Percentiles rank a stretch among this genome's conserved stretches.
Conservation (phyloP, 2,113 vertebrate species). For the Lutjanus erythropterus region DNA sequence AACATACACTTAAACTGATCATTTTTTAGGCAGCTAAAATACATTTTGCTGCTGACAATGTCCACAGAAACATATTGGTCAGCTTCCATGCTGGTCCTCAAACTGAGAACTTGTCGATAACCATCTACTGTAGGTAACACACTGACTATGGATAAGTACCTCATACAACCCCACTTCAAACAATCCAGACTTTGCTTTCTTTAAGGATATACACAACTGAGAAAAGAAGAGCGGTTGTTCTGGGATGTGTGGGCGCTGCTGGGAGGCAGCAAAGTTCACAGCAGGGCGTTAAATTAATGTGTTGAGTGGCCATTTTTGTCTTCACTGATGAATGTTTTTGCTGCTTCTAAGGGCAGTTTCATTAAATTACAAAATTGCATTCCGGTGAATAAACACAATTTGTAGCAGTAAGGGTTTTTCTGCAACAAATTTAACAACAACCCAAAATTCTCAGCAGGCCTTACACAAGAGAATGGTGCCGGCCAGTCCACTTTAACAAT, state of each 20-base stretch:
- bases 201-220: too few species aligned
- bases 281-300: not conserved
- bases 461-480: not conserved
- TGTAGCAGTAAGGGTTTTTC: not conserved
- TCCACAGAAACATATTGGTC: too few species aligned
- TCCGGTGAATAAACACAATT: conserved; percentile 12
- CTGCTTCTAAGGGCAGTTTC: conserved; percentile 6
- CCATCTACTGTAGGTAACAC: too few species aligned
- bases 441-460: conserved; percentile 9
- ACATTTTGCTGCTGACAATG: too few species aligned
- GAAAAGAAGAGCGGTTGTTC: not conserved
- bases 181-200: too few species aligned
- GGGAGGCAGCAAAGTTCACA: conserved; percentile 5
- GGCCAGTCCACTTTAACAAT: not conserved
- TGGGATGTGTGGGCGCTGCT: conserved; percentile 1
- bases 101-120: too few species aligned
- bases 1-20: too few species aligned
- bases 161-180: too few species aligned
- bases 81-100: too few species aligned
- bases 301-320: not conserved
- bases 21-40: too few species aligned
- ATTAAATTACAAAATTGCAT: not conserved
- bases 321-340: not conserved
- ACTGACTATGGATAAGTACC: too few species aligned
- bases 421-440: not conserved